phyloP scores from a whole-genome alignment of 2,113 vertebrate genomes.

The Megaceryle torquata region DNA sequence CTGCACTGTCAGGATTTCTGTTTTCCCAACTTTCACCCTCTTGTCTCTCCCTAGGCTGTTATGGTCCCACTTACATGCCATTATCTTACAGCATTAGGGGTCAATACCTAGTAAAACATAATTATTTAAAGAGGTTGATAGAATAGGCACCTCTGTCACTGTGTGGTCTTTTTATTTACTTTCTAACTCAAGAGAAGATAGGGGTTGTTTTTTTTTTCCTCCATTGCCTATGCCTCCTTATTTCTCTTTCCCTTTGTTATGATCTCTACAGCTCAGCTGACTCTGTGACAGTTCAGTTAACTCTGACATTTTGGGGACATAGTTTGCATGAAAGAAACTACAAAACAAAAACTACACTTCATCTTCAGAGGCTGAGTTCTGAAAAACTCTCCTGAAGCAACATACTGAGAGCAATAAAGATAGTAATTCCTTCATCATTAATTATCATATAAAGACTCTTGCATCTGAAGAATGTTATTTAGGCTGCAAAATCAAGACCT shows the following conservation, averaged over 20 bases:
- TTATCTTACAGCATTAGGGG: background rate
- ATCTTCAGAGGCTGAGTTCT: background rate
- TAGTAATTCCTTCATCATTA: background rate
- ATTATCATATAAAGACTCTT: background rate
- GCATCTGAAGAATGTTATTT: background rate
- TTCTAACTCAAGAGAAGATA: background rate
- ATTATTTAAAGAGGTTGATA: background rate
- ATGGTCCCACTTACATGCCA: background rate
- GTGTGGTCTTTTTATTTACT: background rate
- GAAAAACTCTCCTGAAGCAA: background rate
- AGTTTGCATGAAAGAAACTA: constrained; percentile 36
- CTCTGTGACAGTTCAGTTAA: constrained; percentile 30
- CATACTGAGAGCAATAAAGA: background rate
- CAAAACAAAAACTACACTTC: background rate
- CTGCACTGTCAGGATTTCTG: background rate
- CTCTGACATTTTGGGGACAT: constrained; percentile 40
- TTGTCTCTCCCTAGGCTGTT: background rate
- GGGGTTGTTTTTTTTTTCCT: background rate
- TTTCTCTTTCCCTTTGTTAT: background rate
- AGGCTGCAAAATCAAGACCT: background rate
- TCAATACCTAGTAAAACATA: background rate
- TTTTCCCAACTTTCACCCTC: background rate
- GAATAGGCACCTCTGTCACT: background rate
- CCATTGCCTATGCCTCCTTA: background rate
- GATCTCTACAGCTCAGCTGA: background rate